Evolutionary conservation across 92 coral and sea anemone species (phyloP).

Genomic region (Paragorgia papillata): DNA sequence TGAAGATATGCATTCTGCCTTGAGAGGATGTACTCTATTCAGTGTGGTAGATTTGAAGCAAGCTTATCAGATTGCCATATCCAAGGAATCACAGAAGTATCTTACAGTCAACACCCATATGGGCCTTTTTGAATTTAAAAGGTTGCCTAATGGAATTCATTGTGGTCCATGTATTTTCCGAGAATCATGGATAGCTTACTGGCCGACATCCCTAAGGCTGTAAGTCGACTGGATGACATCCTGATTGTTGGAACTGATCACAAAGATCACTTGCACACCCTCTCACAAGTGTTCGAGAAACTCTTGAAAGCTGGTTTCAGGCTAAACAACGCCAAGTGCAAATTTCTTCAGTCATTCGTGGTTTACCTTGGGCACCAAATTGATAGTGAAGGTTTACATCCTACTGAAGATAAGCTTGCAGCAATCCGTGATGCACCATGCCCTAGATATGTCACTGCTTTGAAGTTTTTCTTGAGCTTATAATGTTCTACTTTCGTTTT

Average conservation of each 20-base stretch:
- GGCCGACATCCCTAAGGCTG: constrained; percentile 50
- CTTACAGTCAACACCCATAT: constrained; percentile 65
- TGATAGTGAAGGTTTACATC: constrained; percentile 41
- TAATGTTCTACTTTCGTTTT: constrained; percentile 32
- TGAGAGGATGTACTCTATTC: constrained; percentile 57
- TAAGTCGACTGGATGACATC: constrained; percentile 48
- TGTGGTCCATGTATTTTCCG: constrained; percentile 53
- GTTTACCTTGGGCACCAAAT: constrained; percentile 41
- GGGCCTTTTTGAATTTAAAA: constrained; percentile 54
- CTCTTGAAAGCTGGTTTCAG: too few species aligned
- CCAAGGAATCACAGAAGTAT: constrained; percentile 61
- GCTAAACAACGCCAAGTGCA: constrained; percentile 48
- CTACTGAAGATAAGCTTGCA: constrained; percentile 26
- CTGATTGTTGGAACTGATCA: constrained; percentile 51
- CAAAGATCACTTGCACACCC: not conserved
- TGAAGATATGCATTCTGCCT: constrained; percentile 61
- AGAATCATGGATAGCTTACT: constrained; percentile 60
- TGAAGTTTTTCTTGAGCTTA: constrained; percentile 33
- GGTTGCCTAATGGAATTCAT: constrained; percentile 46
- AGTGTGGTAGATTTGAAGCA: constrained; percentile 54
- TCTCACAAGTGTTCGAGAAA: not conserved
- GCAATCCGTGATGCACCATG: constrained; percentile 26
- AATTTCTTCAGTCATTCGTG: constrained; percentile 45
- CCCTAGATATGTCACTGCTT: constrained; percentile 30
- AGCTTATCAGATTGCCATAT: constrained; percentile 64